These are phyloP conservation scores for Agrilus biguttatus DNA, from an alignment of 2,888 invertebrate species.

Conservation along the genomic window DNA sequence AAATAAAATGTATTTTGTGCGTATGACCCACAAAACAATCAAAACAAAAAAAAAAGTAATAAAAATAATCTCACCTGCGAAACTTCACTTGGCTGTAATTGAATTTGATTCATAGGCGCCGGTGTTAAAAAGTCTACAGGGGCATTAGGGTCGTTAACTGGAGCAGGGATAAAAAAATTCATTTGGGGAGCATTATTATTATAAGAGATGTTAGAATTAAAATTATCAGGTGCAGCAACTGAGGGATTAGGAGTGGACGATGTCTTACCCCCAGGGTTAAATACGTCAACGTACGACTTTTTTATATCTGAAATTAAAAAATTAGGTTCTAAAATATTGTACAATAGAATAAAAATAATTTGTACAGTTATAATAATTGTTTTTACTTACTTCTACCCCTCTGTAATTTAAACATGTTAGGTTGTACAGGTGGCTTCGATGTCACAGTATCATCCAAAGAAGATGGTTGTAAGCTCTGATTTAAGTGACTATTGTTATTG, in stretches of 20 bases:
- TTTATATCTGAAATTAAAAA: slow-evolving; percentile 48
- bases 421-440: slow-evolving; percentile 21
- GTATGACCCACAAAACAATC: neutral
- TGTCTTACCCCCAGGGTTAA: slow-evolving; percentile 53
- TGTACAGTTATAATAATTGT: neutral
- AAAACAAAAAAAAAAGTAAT: neutral
- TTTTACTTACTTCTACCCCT: slow-evolving; percentile 54
- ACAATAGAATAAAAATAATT: too few relatives aligned
- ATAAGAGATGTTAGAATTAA: slow-evolving; percentile 7
- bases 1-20: too few relatives aligned
- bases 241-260: slow-evolving; percentile 19
- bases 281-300: slow-evolving; percentile 81
- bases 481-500: neutral
- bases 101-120: slow-evolving; percentile 13
- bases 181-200: slow-evolving; percentile 24
- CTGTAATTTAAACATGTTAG: slow-evolving; percentile 70
- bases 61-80: slow-evolving; percentile 19
- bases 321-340: neutral
- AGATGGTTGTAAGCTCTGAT: neutral
- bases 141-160: slow-evolving; percentile 38
- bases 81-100: slow-evolving; percentile 11
- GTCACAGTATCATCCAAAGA: slow-evolving; percentile 4
- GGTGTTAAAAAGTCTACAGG: slow-evolving; percentile 42
- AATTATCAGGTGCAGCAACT: slow-evolving; percentile 24
- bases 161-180: slow-evolving; percentile 41